A percentile compares a stretch with the other conserved stretches of the same genome.
These are phyloP conservation scores for Pristis pectinata DNA, from an alignment of 2,797 vertebrate genomes.

Conservation along the genomic window DNA sequence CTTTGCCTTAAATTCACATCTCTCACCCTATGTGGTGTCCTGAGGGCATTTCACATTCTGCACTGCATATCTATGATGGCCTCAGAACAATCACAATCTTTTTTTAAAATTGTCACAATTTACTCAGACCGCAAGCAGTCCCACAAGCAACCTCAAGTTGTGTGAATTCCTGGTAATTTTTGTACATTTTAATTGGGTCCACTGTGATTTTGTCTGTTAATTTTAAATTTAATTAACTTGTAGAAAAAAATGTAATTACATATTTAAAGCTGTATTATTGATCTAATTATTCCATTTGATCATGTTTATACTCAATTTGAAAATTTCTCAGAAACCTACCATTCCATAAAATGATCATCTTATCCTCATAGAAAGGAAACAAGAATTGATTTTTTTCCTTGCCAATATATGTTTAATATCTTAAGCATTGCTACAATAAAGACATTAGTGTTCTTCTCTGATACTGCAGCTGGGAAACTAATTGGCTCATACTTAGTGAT, in stretches of 20 bases:
- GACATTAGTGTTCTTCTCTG: not conserved
- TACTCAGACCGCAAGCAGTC: not conserved
- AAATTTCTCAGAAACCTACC: not conserved
- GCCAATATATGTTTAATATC: not conserved
- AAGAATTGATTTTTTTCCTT: not conserved
- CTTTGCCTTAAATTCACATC: not conserved
- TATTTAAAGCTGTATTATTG: not conserved
- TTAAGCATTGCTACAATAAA: not conserved
- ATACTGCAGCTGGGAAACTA: not conserved
- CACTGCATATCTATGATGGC: not conserved
- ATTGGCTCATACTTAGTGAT: not conserved
- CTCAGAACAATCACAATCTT: not conserved
- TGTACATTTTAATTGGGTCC: not conserved
- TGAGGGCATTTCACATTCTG: not conserved
- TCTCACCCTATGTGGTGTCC: not conserved
- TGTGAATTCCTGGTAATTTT: not conserved
- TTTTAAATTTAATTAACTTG: not conserved
- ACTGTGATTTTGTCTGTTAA: not conserved
- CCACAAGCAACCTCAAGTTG: not conserved
- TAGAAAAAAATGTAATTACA: slow-evolving; percentile 8
- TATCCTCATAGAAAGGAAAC: not conserved
- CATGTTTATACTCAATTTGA: not conserved
- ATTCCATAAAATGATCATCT: not conserved
- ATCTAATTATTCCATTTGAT: not conserved
- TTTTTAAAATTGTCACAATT: not conserved